phyloP scores from a whole-genome alignment of 2,113 vertebrate species.

The Epinephelus moara region DNA sequence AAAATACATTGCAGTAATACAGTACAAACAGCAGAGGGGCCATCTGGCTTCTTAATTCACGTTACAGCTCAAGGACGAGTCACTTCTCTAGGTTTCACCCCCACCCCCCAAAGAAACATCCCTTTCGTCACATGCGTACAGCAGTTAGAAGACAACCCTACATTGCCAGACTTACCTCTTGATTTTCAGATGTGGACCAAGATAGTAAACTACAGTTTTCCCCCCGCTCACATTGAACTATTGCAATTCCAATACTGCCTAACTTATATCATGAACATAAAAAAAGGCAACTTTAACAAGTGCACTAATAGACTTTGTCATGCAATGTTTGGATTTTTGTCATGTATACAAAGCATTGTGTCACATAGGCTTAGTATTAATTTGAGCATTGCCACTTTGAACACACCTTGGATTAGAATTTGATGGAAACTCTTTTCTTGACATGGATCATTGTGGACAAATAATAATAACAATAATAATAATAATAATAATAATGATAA shows the following conservation, averaged over 20 bases:
- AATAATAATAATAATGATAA: constrained; percentile 34
- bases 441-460: constrained; percentile 54
- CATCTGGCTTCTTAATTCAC: constrained; percentile 51
- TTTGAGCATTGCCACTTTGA: constrained; percentile 67
- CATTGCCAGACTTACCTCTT: constrained; percentile 56
- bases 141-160: constrained; percentile 54
- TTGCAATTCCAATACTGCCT: constrained; percentile 71
- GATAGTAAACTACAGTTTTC: constrained; percentile 40
- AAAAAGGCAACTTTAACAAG: constrained; percentile 81
- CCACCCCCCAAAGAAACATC: neutral
- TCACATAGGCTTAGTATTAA: constrained; percentile 67
- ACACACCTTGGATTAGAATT: constrained; percentile 63
- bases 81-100: constrained; percentile 25
- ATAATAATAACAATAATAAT: constrained; percentile 40
- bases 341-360: constrained; percentile 78
- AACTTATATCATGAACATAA: constrained; percentile 68
- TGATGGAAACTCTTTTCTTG: constrained; percentile 59
- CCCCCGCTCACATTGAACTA: constrained; percentile 61
- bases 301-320: constrained; percentile 82
- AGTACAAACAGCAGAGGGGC: constrained; percentile 67
- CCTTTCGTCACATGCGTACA: constrained; percentile 60
- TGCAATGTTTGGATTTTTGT: constrained; percentile 78
- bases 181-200: constrained; percentile 41
- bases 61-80: constrained; percentile 56
- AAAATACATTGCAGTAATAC: constrained; percentile 70